These are phyloP conservation scores for Pica pica DNA, from an alignment of 2,113 vertebrate genomes.

Conservation along the genomic window DNA sequence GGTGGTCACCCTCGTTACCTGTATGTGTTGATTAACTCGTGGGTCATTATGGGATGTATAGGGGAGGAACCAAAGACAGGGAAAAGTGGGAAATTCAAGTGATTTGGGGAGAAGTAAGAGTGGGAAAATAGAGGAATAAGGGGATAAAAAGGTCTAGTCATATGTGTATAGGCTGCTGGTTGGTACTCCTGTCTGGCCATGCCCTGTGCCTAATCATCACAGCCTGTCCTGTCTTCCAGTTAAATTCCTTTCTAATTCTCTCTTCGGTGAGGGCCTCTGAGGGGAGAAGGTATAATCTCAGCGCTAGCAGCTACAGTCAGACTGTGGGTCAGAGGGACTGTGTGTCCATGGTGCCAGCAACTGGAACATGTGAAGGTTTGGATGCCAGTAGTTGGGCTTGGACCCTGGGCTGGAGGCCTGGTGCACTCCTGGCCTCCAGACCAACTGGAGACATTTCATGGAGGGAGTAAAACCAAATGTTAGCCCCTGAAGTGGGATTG, in stretches of 20 bases:
- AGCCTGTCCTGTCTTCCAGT: not conserved
- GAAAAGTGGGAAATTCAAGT: not conserved
- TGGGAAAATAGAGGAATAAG: not conserved
- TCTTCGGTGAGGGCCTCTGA: not conserved
- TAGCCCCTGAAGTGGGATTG: not conserved
- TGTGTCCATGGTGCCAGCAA: not conserved
- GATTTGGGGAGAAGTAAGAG: not conserved
- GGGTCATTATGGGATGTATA: not conserved
- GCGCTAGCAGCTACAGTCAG: not conserved
- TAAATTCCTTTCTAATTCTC: not conserved
- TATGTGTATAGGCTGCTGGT: not conserved
- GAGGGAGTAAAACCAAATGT: not conserved
- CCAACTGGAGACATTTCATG: not conserved
- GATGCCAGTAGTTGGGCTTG: not conserved
- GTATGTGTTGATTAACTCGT: accelerated
- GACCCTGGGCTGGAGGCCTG: not conserved
- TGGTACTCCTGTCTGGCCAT: accelerated
- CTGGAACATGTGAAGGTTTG: not conserved
- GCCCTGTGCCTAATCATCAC: accelerated
- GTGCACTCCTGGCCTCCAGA: no score
- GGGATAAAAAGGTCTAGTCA: not conserved
- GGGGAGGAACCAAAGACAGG: not conserved
- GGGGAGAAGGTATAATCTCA: not conserved
- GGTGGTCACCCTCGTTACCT: not conserved
- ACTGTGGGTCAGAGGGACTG: accelerated